Base-by-base conservation (phyloP, 2,113 vertebrate species). In the Corythaeola cristata region DNA sequence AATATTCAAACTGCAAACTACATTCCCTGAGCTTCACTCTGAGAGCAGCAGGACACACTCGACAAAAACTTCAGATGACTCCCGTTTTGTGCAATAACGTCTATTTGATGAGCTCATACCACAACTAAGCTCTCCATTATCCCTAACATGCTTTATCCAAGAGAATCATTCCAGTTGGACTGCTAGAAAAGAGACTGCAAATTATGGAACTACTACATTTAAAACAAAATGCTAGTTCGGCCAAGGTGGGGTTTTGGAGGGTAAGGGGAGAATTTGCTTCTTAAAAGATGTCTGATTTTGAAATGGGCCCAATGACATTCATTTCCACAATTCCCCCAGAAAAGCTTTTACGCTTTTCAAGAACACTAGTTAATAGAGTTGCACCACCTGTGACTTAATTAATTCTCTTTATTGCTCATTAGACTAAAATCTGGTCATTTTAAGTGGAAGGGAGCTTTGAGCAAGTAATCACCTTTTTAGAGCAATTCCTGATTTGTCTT, bases 401-500 rank as follows among this genome's bases (percentile, higher is more conserved):
- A 85, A 88, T 74, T 77, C 21, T 68, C 39, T 33, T 45, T 8
- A 84, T 45, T 66, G 37, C 26, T 86, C 33, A 44, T 79, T 55
- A 64, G 39, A 68, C 44, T 69, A 52, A 96, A 72, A 53, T 33
- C 52, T 87, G 47, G 14, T 44, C 16, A 56, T 89, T 94, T 81
- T 52, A 69, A 73, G 18, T 30, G 10, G 41, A 93, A 92, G 28
- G 41, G 15, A 92, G 56, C 32, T 94, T 64, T 55, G 22, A 85
- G 53, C 23, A 94, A 87, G 77, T 15, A 4, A 71, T 83, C 84
- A 68, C 23, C 47, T 93, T 80, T 78, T 63, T 76, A 77, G 80
- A 82, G 62, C 56, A 68, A 85, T 85, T 96, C 80, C 62, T 78
- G 88, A 89, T 97, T 90, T 96, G 85, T 89, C 64, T 82, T 85